phyloP scores from a whole-genome alignment of 2,113 vertebrate genomes.

The Gorsachius goisagi region DNA sequence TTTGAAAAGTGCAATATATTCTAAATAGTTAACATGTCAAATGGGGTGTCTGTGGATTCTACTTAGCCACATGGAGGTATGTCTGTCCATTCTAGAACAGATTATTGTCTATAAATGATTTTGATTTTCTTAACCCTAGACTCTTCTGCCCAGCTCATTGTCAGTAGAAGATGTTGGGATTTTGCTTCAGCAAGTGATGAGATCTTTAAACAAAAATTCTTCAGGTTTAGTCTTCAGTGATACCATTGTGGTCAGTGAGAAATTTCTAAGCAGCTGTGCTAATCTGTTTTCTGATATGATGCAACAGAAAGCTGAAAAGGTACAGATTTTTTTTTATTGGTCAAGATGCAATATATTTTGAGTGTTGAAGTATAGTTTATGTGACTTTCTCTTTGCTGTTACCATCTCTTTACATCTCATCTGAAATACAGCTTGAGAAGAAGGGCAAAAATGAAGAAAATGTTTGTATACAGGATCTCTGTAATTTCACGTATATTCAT shows the following conservation, averaged over 20 bases:
- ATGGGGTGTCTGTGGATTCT: neutral
- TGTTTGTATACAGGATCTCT: neutral
- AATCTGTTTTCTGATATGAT: constrained; percentile 84
- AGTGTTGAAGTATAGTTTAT: neutral
- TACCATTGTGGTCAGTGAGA: constrained; percentile 89
- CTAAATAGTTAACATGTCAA: neutral
- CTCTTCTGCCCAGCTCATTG: constrained; percentile 89
- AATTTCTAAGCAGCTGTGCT: constrained; percentile 86
- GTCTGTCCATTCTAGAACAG: neutral
- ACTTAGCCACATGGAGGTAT: neutral
- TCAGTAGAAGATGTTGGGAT: constrained; percentile 86
- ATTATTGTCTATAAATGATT: neutral
- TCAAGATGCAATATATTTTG: fast-evolving
- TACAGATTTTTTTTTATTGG: constrained; percentile 38
- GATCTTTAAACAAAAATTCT: constrained; percentile 80
- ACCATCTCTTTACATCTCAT: neutral
- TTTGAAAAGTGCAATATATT: neutral
- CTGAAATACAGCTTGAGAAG: neutral
- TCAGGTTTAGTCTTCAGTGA: constrained; percentile 80
- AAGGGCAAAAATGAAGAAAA: neutral
- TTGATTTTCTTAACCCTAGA: constrained; percentile 69
- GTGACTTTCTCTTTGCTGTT: neutral
- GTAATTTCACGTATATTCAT: neutral
- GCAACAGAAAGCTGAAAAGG: constrained; percentile 93
- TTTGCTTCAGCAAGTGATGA: constrained; percentile 89